A percentile compares a stretch with the other conserved stretches of the same genome.
Conservation (phyloP, 2,113 vertebrate genomes). For the Grus americana region DNA sequence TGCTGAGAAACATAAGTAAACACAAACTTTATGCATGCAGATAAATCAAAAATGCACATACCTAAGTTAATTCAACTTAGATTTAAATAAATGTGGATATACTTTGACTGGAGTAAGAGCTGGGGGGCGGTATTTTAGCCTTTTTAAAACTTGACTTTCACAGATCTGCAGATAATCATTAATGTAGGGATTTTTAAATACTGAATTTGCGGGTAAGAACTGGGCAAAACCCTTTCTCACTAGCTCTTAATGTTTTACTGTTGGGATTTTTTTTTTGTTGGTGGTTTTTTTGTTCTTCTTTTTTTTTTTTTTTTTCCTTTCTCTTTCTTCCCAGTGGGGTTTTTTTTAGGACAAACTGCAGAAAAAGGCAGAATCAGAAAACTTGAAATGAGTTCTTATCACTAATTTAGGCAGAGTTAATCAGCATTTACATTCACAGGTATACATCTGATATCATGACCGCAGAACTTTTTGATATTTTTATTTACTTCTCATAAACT, state of each 20-base stretch:
- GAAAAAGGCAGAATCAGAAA: neutral
- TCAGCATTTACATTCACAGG: neutral
- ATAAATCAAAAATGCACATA: neutral
- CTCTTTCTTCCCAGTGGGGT: neutral
- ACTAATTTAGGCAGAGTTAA: neutral
- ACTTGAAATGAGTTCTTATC: neutral
- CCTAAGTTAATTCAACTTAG: neutral
- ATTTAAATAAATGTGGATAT: neutral
- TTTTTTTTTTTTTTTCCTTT: neutral
- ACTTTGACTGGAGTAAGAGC: neutral
- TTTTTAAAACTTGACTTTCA: neutral
- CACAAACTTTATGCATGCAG: rapidly evolving
- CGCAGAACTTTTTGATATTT: neutral
- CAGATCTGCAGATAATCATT: neutral
- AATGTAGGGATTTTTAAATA: neutral
- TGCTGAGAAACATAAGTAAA: neutral
- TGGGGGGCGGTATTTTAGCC: neutral
- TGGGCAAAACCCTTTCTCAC: neutral
- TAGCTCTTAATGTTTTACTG: neutral
- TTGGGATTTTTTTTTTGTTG: rapidly evolving
- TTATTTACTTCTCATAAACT: neutral
- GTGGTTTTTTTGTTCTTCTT: too few relatives aligned
- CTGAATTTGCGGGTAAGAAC: neutral
- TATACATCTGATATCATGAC: neutral
- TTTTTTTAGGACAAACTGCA: neutral